These are phyloP conservation scores for Odontamblyopus rebecca DNA, from an alignment of 2,797 vertebrate species.

Conservation along the genomic window DNA sequence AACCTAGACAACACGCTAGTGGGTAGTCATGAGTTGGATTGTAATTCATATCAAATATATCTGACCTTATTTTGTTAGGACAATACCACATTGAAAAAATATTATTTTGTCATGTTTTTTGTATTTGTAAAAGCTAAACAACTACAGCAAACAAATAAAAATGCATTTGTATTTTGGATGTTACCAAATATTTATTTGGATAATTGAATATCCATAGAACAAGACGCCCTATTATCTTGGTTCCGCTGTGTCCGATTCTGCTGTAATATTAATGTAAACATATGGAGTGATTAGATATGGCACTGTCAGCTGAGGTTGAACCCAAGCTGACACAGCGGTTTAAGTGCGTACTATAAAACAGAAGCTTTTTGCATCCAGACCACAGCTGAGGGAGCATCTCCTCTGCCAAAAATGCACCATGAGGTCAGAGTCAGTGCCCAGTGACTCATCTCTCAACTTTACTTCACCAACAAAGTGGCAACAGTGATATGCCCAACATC, in stretches of 20 bases:
- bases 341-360: slow-evolving; percentile 60
- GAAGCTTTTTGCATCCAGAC: slow-evolving; percentile 57
- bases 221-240: neutral
- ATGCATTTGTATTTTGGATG: neutral
- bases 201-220: neutral
- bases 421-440: slow-evolving; percentile 54
- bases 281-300: slow-evolving; percentile 32
- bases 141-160: no score
- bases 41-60: no score
- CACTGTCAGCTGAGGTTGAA: slow-evolving; percentile 43
- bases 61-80: no score
- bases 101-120: neutral
- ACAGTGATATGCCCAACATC: neutral
- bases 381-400: slow-evolving; percentile 50
- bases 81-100: neutral
- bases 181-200: neutral
- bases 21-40: neutral
- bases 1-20: slow-evolving; percentile 26
- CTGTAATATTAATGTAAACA: slow-evolving; percentile 21
- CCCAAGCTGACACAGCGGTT: slow-evolving; percentile 54
- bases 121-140: neutral
- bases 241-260: neutral
- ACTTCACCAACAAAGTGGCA: slow-evolving; percentile 51
- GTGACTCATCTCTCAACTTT: slow-evolving; percentile 61
- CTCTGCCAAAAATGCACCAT: slow-evolving; percentile 60